These are phyloP conservation scores for Malurus elegans DNA, from an alignment of 2,113 vertebrate genomes.

Conservation along the genomic window DNA sequence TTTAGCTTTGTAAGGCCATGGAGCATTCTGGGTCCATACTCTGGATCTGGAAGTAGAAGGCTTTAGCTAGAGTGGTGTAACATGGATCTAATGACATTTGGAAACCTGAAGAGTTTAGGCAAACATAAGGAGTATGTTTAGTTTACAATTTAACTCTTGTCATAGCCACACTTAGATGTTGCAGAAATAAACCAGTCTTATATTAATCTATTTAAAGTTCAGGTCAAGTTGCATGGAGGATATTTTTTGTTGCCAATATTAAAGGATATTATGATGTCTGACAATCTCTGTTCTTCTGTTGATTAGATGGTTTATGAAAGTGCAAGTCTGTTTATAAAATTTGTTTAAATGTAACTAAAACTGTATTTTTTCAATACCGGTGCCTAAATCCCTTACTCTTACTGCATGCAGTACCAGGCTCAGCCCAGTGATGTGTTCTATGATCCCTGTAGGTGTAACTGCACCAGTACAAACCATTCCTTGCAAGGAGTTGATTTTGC, in stretches of 20 bases:
- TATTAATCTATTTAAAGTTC: not conserved
- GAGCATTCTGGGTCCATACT: not conserved
- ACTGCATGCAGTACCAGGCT: not conserved
- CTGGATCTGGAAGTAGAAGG: not conserved
- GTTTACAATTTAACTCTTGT: not conserved
- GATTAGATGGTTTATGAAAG: not conserved
- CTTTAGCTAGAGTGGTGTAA: not conserved
- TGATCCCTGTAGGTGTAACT: not conserved
- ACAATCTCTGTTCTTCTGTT: not conserved
- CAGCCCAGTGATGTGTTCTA: not conserved
- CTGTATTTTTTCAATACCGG: not conserved
- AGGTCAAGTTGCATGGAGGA: not conserved
- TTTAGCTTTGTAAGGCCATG: not conserved
- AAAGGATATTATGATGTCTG: not conserved
- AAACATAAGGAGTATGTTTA: not conserved
- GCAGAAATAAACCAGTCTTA: not conserved
- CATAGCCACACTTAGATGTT: not conserved
- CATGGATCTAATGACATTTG: not conserved
- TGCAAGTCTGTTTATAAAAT: not conserved
- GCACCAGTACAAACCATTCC: not conserved
- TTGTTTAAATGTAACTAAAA: not conserved
- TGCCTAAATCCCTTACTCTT: not conserved
- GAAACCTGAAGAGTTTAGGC: not conserved
- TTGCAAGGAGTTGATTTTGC: not conserved
- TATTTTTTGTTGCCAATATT: not conserved